These are phyloP conservation scores for Bombylius discolor DNA, from an alignment of 2,888 invertebrate genomes.

Conservation along the genomic window DNA sequence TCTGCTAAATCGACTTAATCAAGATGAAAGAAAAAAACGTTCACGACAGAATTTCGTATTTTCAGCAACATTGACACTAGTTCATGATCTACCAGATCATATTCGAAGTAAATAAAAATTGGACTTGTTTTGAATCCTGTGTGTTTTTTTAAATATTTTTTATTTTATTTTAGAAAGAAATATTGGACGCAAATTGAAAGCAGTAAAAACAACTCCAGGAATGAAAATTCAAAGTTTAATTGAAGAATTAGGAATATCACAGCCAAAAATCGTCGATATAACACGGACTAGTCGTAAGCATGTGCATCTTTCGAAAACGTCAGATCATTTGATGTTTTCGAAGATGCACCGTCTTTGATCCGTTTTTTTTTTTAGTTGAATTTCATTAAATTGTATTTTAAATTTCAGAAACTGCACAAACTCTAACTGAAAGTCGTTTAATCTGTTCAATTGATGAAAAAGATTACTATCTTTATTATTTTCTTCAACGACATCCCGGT, in stretches of 20 bases:
- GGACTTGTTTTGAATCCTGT: not conserved
- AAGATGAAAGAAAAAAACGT: constrained; percentile 44
- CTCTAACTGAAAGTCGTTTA: constrained; percentile 73
- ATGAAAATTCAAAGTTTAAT: constrained; percentile 68
- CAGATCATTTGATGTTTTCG: no score
- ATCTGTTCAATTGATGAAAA: constrained; percentile 67
- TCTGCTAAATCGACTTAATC: constrained; percentile 67
- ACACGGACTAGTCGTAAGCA: constrained; percentile 55
- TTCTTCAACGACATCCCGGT: constrained; percentile 71
- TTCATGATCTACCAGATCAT: constrained; percentile 71
- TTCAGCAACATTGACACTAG: constrained; percentile 89
- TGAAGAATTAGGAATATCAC: constrained; percentile 67
- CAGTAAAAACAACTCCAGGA: constrained; percentile 52
- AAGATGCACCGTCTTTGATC: no score
- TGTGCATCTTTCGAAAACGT: no score
- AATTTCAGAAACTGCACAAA: constrained; percentile 59
- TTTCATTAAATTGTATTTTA: not conserved
- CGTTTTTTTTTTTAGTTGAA: no score
- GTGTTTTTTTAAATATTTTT: not conserved
- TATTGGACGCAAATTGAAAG: constrained; percentile 31
- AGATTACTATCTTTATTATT: constrained; percentile 86
- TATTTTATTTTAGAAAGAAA: constrained; percentile 23
- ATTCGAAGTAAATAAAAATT: constrained; percentile 37
- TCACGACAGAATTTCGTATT: constrained; percentile 88
- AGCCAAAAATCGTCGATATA: constrained; percentile 87